These are phyloP conservation scores for Hemibagrus guttatus DNA, from an alignment of 2,797 vertebrate genomes.

Conservation along the genomic window DNA sequence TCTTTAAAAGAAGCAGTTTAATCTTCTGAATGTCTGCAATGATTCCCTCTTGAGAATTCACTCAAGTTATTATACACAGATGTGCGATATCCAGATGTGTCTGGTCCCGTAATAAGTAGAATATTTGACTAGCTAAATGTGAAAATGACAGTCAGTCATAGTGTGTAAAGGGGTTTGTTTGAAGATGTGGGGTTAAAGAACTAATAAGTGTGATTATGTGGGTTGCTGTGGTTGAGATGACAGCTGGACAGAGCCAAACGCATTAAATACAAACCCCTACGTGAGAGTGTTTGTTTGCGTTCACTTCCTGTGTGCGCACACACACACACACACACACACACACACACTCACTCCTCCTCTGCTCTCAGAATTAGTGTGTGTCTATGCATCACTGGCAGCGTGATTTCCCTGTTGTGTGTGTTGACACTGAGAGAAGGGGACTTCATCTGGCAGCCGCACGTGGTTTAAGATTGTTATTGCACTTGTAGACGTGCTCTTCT, in stretches of 20 bases:
- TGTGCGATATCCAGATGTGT: background rate
- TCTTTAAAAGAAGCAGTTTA: background rate
- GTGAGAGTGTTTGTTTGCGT: slow-evolving; percentile 39
- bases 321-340: slow-evolving; percentile 56
- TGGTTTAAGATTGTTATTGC: background rate
- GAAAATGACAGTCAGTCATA: background rate
- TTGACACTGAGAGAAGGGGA: slow-evolving; percentile 48
- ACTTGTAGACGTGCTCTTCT: background rate
- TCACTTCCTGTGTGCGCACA: slow-evolving; percentile 58
- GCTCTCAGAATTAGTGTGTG: slow-evolving; percentile 75
- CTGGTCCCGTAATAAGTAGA: background rate
- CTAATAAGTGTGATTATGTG: slow-evolving; percentile 10
- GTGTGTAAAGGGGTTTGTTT: background rate
- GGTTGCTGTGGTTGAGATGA: slow-evolving; percentile 44
- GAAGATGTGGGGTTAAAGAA: background rate
- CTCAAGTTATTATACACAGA: background rate
- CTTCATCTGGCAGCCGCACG: slow-evolving; percentile 47
- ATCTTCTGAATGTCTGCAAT: background rate
- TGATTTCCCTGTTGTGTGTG: slow-evolving; percentile 70
- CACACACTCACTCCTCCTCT: slow-evolving; percentile 60
- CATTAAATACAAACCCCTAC: slow-evolving; percentile 41
- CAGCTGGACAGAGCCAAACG: slow-evolving; percentile 45
- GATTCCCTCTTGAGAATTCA: too few relatives aligned
- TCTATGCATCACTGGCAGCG: slow-evolving; percentile 64
- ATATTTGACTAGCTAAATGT: background rate